Base-by-base conservation (phyloP, 2,797 vertebrate genomes). In the Vespertilio murinus region DNA sequence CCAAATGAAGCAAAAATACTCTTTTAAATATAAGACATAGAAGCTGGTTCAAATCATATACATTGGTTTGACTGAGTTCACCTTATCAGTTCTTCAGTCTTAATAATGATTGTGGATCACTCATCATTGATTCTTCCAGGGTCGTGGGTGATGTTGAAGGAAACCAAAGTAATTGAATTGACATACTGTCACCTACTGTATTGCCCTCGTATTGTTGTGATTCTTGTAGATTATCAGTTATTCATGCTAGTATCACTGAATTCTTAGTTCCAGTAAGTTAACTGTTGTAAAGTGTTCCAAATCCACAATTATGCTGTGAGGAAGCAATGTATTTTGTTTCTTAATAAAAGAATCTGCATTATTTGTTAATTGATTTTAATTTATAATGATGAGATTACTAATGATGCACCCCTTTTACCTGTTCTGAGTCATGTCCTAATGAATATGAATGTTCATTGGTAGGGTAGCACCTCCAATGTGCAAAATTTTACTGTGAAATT, bases 401-500 rank as follows among this genome's bases (percentile, higher is more conserved):
- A 69, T 23, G 17, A 40, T 54, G 12, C 3, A n/a, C 35, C 73
- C 23, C 1, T 90, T 73, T 74, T 47, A 89, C 54, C 73, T 90
- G 56, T 91, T 9, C 61, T 1, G 42, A 94, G 28, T 73, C 23
- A 47, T n/a, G 17, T 67, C 75, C 33, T 33, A 25, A 94, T 52
- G 20, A 87, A 47, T 45, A 45, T n/a, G 81, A 59, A 71, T 78
- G 38, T 52, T 90, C 56, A 22, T n/a, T 77, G 87, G 74, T 83
- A 89, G 77, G 84, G 90, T 88, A 56, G 64, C 83, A 94, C 90
- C 75, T 94, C 20, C 35, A 88, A 30, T 88, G 47, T 93, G 70
- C 25, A 94, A 70, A 77, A 89, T 94, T 91, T 90, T 91, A 82
- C 92, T 92, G 79, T 71, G 64, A 95, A 95, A 84, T 88, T 94